These are phyloP conservation scores for Allobates femoralis DNA, from an alignment of 2,797 vertebrate genomes.

Conservation along the genomic window DNA sequence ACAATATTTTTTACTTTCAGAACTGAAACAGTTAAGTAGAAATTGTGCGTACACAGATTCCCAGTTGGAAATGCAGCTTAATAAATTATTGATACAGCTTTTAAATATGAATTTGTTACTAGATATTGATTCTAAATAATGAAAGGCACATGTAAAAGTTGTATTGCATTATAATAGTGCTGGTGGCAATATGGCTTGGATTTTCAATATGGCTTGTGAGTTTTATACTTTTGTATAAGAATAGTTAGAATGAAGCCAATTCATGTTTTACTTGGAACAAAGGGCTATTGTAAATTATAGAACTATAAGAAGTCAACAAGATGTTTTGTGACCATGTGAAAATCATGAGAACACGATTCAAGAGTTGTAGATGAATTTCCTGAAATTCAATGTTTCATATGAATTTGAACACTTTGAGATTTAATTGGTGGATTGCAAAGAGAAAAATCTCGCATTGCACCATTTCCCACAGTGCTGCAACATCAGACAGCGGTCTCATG, in stretches of 20 bases:
- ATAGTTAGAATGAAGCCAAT: background rate
- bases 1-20: background rate
- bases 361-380: too few relatives aligned
- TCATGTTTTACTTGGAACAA: background rate
- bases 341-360: too few relatives aligned
- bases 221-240: background rate
- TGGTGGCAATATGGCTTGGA: background rate
- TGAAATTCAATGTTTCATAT: too few relatives aligned
- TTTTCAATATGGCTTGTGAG: background rate
- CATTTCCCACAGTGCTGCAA: too few relatives aligned
- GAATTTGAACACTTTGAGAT: too few relatives aligned
- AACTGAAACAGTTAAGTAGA: background rate
- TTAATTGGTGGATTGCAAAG: too few relatives aligned
- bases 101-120: slow-evolving; percentile 7
- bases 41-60: background rate
- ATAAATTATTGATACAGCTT: slow-evolving; percentile 1
- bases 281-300: background rate
- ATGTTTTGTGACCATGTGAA: background rate
- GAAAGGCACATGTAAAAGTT: background rate
- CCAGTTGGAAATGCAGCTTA: background rate
- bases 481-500: too few relatives aligned
- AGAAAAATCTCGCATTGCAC: too few relatives aligned
- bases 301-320: background rate
- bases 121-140: slow-evolving; percentile 18
- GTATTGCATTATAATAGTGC: background rate